Percentiles rank a stretch among this genome's conserved stretches.
phyloP scores from a whole-genome alignment of 1,140 invertebrate genomes.

The Phymorhynchus buccinoides region DNA sequence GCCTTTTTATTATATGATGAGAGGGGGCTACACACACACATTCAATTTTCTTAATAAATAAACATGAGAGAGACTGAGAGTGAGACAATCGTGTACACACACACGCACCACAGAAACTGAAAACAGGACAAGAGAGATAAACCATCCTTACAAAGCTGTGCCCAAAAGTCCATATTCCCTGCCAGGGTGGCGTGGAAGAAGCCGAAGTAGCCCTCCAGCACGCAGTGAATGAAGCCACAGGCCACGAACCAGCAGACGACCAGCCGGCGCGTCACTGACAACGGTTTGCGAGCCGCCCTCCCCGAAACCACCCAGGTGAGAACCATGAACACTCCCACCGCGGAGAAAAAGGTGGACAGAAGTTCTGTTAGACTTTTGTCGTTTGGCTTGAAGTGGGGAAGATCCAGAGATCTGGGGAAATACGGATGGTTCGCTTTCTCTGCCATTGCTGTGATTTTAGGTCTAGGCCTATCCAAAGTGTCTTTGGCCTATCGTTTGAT shows the following conservation, averaged over 20 bases:
- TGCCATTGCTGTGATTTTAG: too few species aligned
- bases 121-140: neutral
- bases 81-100: too few species aligned
- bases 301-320: conserved; percentile 44
- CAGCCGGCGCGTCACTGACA: conserved; percentile 49
- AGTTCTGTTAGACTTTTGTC: conserved; percentile 50
- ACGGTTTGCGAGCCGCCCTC: conserved; percentile 38
- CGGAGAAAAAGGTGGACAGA: conserved; percentile 54
- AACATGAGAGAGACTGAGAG: too few species aligned
- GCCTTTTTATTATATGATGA: too few species aligned
- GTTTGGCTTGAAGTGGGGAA: conserved; percentile 64
- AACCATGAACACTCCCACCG: conserved; percentile 47
- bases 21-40: too few species aligned
- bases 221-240: conserved; percentile 66
- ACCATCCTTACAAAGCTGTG: conserved; percentile 67
- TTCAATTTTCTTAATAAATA: too few species aligned
- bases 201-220: conserved; percentile 68
- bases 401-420: conserved; percentile 53
- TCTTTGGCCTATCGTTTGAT: too few species aligned
- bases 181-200: conserved; percentile 60
- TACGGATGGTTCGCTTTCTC: conserved; percentile 53
- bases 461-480: too few species aligned
- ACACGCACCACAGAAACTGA: too few species aligned
- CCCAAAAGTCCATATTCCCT: conserved; percentile 59
- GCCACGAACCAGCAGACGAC: conserved; percentile 66